These are phyloP conservation scores for Lochmaea crataegi DNA, from an alignment of 2,888 invertebrate species.

Conservation along the genomic window DNA sequence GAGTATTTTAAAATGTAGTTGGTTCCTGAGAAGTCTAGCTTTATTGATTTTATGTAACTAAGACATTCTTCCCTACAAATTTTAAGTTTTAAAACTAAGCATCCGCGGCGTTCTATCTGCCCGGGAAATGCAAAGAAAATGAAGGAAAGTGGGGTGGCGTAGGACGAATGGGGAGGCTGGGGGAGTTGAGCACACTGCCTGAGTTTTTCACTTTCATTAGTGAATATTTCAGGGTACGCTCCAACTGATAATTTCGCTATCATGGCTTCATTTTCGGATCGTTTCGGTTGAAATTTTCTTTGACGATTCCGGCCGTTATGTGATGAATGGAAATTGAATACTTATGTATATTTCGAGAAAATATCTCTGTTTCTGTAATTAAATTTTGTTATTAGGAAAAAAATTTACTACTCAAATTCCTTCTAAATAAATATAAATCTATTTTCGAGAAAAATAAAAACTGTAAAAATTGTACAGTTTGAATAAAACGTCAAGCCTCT, in stretches of 20 bases:
- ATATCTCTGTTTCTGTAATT: neutral
- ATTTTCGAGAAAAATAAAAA: neutral
- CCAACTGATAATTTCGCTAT: slow-evolving; percentile 45
- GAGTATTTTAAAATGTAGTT: slow-evolving; percentile 64
- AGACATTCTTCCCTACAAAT: slow-evolving; percentile 65
- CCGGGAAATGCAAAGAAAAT: slow-evolving; percentile 61
- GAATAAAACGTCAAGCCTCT: too few species aligned
- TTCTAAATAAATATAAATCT: too few species aligned
- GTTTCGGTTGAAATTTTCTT: slow-evolving; percentile 38
- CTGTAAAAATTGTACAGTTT: too few species aligned
- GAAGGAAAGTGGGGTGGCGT: slow-evolving; percentile 51
- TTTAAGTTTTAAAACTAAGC: slow-evolving; percentile 67
- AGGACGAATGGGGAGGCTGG: slow-evolving; percentile 34
- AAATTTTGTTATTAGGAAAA: neutral
- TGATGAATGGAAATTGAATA: slow-evolving; percentile 21
- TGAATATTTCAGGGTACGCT: slow-evolving; percentile 51
- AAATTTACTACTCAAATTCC: neutral
- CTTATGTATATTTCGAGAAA: neutral
- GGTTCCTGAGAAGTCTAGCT: slow-evolving; percentile 62
- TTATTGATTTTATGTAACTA: slow-evolving; percentile 67
- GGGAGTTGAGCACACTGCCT: slow-evolving; percentile 45
- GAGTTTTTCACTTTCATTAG: slow-evolving; percentile 62
- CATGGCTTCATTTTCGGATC: slow-evolving; percentile 40
- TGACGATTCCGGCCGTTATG: slow-evolving; percentile 27
- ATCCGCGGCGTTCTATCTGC: slow-evolving; percentile 56